Evolutionary conservation across 2,113 vertebrate genomes (phyloP).

Genomic region (Varanus komodoensis): DNA sequence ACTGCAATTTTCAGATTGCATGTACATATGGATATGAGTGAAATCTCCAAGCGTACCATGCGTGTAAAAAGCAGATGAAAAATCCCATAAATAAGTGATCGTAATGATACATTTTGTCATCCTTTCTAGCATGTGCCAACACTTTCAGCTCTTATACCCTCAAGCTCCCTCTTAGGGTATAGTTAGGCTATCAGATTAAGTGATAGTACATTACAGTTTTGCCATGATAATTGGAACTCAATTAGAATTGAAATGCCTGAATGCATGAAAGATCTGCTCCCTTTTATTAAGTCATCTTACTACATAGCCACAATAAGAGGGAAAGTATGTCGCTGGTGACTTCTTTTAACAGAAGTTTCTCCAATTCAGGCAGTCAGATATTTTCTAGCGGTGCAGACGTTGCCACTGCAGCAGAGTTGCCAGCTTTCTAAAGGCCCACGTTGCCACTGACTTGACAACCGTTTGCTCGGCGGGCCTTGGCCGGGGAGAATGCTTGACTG

Average conservation of each 20-base stretch:
- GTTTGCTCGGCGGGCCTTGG: not conserved
- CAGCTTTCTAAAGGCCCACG: not conserved
- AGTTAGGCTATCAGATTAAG: constrained; percentile 21
- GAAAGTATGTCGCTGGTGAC: not conserved
- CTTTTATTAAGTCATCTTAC: constrained; percentile 30
- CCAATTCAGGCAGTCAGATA: not conserved
- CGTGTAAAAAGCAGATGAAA: not conserved
- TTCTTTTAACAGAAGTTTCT: not conserved
- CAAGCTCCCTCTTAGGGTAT: constrained; percentile 12
- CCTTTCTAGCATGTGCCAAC: constrained; percentile 4
- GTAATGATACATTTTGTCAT: constrained; percentile 11
- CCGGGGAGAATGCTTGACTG: not conserved
- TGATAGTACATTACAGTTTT: constrained; percentile 31
- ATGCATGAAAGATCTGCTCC: constrained; percentile 27
- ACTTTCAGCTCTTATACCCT: constrained; percentile 12
- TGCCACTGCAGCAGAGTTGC: too few species aligned
- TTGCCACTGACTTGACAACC: not conserved
- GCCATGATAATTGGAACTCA: constrained; percentile 33
- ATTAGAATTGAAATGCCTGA: constrained; percentile 32
- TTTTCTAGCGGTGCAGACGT: not conserved
- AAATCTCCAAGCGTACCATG: not conserved
- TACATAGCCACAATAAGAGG: not conserved
- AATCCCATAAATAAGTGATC: not conserved
- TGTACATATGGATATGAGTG: not conserved
- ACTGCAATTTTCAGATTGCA: not conserved